A percentile compares a stretch with the other conserved stretches of the same genome.
Conservation (phyloP, 2,888 invertebrate genomes). For the Cryptops parisi region DNA sequence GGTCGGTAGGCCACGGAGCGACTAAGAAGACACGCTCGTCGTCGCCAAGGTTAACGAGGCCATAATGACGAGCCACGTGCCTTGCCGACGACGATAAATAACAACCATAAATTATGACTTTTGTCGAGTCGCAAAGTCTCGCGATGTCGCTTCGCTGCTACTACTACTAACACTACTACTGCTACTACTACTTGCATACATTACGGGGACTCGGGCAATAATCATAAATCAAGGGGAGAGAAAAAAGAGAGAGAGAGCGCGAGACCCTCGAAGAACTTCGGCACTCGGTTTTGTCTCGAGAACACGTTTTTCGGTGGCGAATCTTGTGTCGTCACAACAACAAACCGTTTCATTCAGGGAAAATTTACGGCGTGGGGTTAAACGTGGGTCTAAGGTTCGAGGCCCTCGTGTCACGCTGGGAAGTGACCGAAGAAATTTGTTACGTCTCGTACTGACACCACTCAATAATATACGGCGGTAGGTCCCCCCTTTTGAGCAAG, state of each 20-base stretch:
- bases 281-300: neutral
- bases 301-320: conserved; percentile 13
- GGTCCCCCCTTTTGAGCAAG: too few species aligned
- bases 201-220: conserved; percentile 19
- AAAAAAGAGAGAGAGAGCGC: neutral
- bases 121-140: conserved; percentile 15
- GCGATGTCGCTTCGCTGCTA: too few species aligned
- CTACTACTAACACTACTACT: too few species aligned
- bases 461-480: neutral
- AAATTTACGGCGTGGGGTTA: conserved; percentile 14
- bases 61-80: conserved; percentile 19
- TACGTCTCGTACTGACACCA: neutral
- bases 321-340: neutral
- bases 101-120: conserved; percentile 20
- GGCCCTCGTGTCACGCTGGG: neutral
- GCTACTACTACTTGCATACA: conserved; percentile 19
- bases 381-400: neutral
- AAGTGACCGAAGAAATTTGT: conserved; percentile 2
- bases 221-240: conserved; percentile 18
- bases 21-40: neutral
- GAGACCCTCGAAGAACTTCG: neutral
- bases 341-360: conserved; percentile 11
- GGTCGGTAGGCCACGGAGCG: neutral
- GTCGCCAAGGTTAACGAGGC: conserved; percentile 18
- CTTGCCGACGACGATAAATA: conserved; percentile 18